Conservation (phyloP, 1,140 invertebrate genomes). For the Calephelis nemesis region DNA sequence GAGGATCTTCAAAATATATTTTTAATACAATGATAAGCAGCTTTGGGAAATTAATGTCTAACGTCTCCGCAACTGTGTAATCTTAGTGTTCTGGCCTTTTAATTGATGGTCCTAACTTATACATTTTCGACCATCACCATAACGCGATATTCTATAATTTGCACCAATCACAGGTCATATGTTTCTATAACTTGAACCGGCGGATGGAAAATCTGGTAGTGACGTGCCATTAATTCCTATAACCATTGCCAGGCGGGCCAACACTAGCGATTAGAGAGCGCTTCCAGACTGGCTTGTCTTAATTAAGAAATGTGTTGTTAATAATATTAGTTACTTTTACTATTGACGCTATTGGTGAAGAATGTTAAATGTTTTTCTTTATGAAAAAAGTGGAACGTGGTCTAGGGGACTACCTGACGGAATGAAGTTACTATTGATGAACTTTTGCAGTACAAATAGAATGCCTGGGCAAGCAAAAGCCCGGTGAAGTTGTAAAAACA, state of each 20-base stretch:
- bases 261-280: conserved; percentile 24
- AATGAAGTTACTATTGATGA: no score
- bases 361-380: background rate
- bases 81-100: no score
- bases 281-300: conserved; percentile 4
- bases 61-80: no score
- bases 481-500: no score
- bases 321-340: background rate
- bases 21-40: no score
- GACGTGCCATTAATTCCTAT: conserved; percentile 50
- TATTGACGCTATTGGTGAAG: background rate
- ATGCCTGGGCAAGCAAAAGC: no score
- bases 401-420: no score
- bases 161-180: conserved; percentile 12
- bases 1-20: no score
- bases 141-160: conserved; percentile 16
- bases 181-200: conserved; percentile 30
- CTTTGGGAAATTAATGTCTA: no score
- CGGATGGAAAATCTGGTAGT: conserved; percentile 46
- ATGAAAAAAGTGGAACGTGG: no score
- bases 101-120: no score
- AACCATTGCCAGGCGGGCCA: conserved; percentile 36
- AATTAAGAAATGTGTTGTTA: background rate
- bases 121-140: background rate
- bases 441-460: no score